Percentiles rank a stretch among this genome's conserved stretches.
phyloP scores from a whole-genome alignment of 2,888 invertebrate genomes.

The Blera fallax region DNA sequence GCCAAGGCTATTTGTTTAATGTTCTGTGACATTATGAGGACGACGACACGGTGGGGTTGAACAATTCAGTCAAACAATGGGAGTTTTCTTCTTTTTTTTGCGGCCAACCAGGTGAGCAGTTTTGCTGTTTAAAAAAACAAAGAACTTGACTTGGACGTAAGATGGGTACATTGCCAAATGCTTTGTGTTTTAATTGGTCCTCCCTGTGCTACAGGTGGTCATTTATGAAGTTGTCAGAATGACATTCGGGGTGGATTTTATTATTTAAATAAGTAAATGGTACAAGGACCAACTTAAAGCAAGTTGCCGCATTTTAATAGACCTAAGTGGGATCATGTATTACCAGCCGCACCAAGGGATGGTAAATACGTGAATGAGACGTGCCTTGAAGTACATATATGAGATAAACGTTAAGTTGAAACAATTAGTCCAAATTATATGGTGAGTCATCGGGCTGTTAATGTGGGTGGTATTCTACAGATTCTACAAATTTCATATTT shows the following conservation, averaged over 20 bases:
- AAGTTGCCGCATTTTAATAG: no score
- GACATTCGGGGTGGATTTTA: no score
- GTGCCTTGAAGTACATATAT: no score
- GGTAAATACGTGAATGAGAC: no score
- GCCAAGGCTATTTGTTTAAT: slow-evolving; percentile 46
- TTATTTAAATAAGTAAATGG: no score
- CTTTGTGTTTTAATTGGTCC: not conserved
- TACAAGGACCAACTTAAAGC: not conserved
- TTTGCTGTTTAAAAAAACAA: slow-evolving; percentile 34
- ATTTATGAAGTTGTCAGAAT: not conserved
- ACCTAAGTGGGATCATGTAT: not conserved
- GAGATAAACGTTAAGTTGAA: no score
- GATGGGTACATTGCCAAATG: not conserved
- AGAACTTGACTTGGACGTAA: slow-evolving; percentile 25
- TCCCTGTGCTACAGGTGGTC: not conserved
- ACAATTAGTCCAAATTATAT: no score
- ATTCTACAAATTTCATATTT: no score
- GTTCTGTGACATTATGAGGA: slow-evolving; percentile 39
- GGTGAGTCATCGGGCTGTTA: no score
- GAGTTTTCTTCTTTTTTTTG: not conserved
- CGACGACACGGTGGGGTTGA: not conserved
- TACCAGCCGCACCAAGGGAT: no score
- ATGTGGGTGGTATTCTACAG: no score
- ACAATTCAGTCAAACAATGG: slow-evolving; percentile 46
- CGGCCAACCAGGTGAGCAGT: slow-evolving; percentile 9